Evolutionary conservation across 1,140 invertebrate genomes (phyloP).

Genomic region (Schlechtendalia chinensis): DNA sequence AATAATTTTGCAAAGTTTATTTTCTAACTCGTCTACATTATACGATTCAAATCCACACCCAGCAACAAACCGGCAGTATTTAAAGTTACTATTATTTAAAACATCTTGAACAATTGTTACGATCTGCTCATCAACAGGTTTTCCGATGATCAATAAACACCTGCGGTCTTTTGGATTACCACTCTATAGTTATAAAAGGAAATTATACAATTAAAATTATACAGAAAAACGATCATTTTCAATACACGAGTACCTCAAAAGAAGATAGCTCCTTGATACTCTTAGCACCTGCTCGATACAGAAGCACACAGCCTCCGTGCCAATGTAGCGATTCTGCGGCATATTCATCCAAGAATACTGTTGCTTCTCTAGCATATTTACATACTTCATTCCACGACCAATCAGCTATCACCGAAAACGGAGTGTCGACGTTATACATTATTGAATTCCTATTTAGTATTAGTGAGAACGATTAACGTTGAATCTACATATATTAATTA

Average conservation of each 20-base stretch:
- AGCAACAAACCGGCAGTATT: conserved; percentile 28
- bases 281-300: conserved; percentile 60
- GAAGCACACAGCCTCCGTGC: conserved; percentile 62
- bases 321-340: conserved; percentile 65
- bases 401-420: conserved; percentile 41
- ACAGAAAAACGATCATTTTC: neutral
- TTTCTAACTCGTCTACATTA: conserved; percentile 3
- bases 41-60: conserved; percentile 40
- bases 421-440: conserved; percentile 2
- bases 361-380: conserved; percentile 61
- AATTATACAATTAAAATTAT: neutral
- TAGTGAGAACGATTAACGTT: neutral
- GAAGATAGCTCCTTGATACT: conserved; percentile 63
- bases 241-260: conserved; percentile 59
- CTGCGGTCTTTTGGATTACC: conserved; percentile 15
- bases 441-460: neutral
- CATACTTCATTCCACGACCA: conserved; percentile 62
- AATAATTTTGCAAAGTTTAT: conserved; percentile 29
- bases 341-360: conserved; percentile 63
- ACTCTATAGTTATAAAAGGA: neutral
- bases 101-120: conserved; percentile 24
- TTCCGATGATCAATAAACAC: conserved; percentile 34
- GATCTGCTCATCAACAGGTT: conserved; percentile 4
- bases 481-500: too few species aligned
- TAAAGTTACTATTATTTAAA: conserved; percentile 41